These are phyloP conservation scores for Sebastes umbrosus DNA, from an alignment of 2,797 vertebrate species.

Conservation along the genomic window DNA sequence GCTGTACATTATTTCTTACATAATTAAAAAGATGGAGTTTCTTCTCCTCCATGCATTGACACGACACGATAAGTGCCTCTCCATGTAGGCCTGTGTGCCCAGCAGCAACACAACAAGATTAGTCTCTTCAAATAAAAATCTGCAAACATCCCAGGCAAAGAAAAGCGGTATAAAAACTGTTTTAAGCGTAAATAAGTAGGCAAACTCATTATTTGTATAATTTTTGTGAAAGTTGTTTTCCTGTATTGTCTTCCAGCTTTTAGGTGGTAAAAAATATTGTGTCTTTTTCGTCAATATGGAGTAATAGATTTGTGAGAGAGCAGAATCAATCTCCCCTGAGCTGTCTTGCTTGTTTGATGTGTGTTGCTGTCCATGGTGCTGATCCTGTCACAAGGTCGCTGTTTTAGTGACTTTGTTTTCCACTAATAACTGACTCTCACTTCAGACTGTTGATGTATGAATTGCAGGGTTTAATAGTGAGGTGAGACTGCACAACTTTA, in stretches of 20 bases:
- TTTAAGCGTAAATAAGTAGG: too few species aligned
- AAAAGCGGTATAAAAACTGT: too few species aligned
- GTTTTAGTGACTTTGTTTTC: background rate
- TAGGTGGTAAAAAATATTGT: background rate
- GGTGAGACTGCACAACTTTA: background rate
- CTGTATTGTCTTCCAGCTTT: background rate
- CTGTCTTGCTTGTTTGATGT: background rate
- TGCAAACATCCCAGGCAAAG: too few species aligned
- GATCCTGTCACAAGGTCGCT: background rate
- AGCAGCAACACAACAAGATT: too few species aligned
- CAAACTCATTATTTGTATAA: too few species aligned
- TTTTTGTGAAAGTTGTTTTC: background rate
- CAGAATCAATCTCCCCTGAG: background rate
- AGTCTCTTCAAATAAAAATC: too few species aligned
- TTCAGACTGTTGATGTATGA: background rate
- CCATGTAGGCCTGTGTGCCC: too few species aligned
- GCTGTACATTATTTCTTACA: too few species aligned
- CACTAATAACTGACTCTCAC: background rate
- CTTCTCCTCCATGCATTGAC: too few species aligned
- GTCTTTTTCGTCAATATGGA: background rate
- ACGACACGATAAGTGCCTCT: too few species aligned
- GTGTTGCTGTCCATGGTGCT: background rate
- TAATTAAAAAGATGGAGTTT: too few species aligned
- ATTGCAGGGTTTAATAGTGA: background rate
- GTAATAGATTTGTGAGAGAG: too few species aligned